Base-by-base conservation (phyloP, 2,797 vertebrate species). In the Intellagama lesueurii region DNA sequence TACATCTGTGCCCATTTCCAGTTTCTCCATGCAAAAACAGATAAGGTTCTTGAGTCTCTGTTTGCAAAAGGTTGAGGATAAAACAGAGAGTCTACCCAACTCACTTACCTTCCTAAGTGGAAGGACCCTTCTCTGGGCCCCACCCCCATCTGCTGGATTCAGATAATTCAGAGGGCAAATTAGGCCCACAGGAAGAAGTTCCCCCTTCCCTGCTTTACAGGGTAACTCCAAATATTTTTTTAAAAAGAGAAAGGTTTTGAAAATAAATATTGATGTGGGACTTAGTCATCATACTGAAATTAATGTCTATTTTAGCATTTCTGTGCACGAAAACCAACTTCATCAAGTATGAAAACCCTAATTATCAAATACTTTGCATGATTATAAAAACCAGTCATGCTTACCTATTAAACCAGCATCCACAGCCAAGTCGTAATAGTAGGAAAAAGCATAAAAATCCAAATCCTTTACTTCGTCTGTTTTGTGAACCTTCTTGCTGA, bases 371-470 rank as follows among this genome's bases (percentile, higher is more conserved):
- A 69, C 24, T 24, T 22, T 69, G 66, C 83, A 68, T 78, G 32
- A 0, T 86, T 91, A 85, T 1, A 83, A 35, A 73, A 32, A 3
- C 1, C 32, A 90, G 87, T 66, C 66, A 90, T 68, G 60, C 94
- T 3, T 97, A 99, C 99, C 98, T 83, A 99, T 97, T 90, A 98
- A 94, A 1, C 97, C 96, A 30, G 98, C 95, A 68, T 98, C 97
- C 56, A 97, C 98, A 0, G 98, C 99, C 19, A 97, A 96, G 93
- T 99, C 98, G 3, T 98, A 99, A 94, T 99, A 99, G 95, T 98
- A 99, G 69, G 98, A 98, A 94, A 99, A 99, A 2, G 98, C 98
- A 77, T 98, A 99, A 91, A 99, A 98, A 73, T 98, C 97, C 90
- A 98, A 78, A 24, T 97, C 91, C 30, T 96, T 96, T 2, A 96